Evolutionary conservation across 2,113 vertebrate species (phyloP).

Genomic region (Callopanchax toddi): DNA sequence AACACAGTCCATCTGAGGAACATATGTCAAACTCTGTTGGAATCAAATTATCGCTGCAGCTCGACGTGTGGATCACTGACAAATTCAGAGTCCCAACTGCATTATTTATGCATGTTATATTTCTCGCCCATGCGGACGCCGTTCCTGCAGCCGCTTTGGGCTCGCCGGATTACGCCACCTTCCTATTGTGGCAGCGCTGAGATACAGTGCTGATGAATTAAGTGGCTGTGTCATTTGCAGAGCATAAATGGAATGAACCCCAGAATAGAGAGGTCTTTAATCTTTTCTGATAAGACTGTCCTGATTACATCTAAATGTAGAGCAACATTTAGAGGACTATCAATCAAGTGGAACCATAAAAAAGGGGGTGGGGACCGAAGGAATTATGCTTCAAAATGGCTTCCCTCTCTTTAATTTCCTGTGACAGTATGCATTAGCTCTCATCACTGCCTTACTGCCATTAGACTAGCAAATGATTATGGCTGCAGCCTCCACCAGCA

Average conservation of each 20-base stretch:
- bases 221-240: slow-evolving; percentile 73
- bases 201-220: slow-evolving; percentile 76
- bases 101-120: slow-evolving; percentile 67
- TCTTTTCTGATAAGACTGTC: slow-evolving; percentile 81
- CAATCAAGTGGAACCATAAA: slow-evolving; percentile 73
- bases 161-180: slow-evolving; percentile 50
- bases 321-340: slow-evolving; percentile 81
- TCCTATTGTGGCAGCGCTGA: slow-evolving; percentile 42
- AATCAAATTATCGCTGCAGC: slow-evolving; percentile 51
- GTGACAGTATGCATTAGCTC: slow-evolving; percentile 72
- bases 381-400: slow-evolving; percentile 74
- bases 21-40: slow-evolving; percentile 50
- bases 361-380: slow-evolving; percentile 53
- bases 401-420: slow-evolving; percentile 74
- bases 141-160: slow-evolving; percentile 46
- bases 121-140: slow-evolving; percentile 43
- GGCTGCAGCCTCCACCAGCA: slow-evolving; percentile 51
- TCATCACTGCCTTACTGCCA: slow-evolving; percentile 65
- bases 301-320: slow-evolving; percentile 85
- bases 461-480: slow-evolving; percentile 72
- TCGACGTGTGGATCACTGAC: slow-evolving; percentile 22
- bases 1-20: slow-evolving; percentile 45
- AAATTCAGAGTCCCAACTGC: slow-evolving; percentile 23
- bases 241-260: slow-evolving; percentile 79
- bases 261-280: slow-evolving; percentile 82